These are phyloP conservation scores for Heteropelma amictum DNA, from an alignment of 2,888 invertebrate genomes.

Conservation along the genomic window DNA sequence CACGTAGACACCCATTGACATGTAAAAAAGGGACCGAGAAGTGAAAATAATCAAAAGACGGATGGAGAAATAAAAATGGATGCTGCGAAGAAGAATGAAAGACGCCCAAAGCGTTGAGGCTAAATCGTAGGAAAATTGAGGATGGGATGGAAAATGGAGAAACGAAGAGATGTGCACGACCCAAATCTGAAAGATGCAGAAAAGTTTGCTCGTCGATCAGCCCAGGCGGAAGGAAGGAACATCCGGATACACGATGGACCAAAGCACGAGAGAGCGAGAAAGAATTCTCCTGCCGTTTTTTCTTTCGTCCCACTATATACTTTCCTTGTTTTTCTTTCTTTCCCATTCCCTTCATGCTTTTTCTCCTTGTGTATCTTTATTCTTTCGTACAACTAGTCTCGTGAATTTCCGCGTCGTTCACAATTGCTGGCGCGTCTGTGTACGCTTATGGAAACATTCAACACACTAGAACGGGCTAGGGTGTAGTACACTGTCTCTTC, in stretches of 20 bases:
- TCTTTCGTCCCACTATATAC: slow-evolving; percentile 52
- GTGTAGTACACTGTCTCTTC: slow-evolving; percentile 16
- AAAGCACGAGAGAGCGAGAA: slow-evolving; percentile 61
- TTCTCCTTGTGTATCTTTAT: slow-evolving; percentile 52
- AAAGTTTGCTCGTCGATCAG: slow-evolving; percentile 77
- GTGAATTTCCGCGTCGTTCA: slow-evolving; percentile 48
- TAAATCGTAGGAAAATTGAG: slow-evolving; percentile 37
- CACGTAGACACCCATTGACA: slow-evolving; percentile 33
- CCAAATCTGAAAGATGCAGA: slow-evolving; percentile 74
- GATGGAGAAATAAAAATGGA: slow-evolving; percentile 40
- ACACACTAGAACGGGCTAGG: slow-evolving; percentile 7
- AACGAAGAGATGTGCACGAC: slow-evolving; percentile 69
- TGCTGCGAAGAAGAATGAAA: slow-evolving; percentile 29
- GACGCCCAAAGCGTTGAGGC: slow-evolving; percentile 13
- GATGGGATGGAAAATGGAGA: slow-evolving; percentile 41
- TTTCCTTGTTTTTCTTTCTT: slow-evolving; percentile 53
- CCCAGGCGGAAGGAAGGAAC: slow-evolving; percentile 74
- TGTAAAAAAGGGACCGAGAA: slow-evolving; percentile 24
- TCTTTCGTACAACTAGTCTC: slow-evolving; percentile 52
- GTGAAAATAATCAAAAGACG: slow-evolving; percentile 31
- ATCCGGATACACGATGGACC: slow-evolving; percentile 71
- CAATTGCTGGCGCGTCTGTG: slow-evolving; percentile 17
- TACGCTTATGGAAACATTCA: slow-evolving; percentile 33
- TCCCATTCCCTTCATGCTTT: slow-evolving; percentile 62
- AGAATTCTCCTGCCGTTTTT: too few relatives aligned